Percentiles rank a stretch among this genome's conserved stretches.
These are phyloP conservation scores for Gerris buenoi DNA, from an alignment of 1,140 invertebrate genomes.

Conservation along the genomic window DNA sequence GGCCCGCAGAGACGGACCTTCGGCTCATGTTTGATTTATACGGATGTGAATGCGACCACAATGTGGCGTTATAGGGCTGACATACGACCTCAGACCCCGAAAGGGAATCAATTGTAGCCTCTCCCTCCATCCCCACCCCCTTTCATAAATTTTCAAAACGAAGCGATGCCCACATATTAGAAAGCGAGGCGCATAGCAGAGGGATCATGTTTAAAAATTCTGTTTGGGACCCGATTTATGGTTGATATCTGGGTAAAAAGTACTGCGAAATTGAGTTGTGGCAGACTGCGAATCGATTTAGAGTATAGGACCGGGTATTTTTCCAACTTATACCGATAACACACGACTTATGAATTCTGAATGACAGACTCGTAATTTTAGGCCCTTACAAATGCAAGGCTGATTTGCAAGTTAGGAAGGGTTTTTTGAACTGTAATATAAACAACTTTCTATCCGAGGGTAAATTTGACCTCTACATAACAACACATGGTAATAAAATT, in stretches of 20 bases:
- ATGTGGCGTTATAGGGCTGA: not conserved
- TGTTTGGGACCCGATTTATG: not conserved
- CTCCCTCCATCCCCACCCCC: not conserved
- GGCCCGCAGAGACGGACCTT: not conserved
- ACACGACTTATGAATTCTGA: no score
- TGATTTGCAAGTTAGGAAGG: no score
- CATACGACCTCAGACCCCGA: not conserved
- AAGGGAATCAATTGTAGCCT: not conserved
- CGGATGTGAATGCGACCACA: not conserved
- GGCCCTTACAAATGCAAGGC: no score
- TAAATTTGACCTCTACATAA: no score
- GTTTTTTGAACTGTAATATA: no score
- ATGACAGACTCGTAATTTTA: no score
- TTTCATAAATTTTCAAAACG: not conserved
- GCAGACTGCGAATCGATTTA: not conserved
- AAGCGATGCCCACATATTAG: not conserved
- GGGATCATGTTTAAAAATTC: not conserved
- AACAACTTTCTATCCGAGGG: no score
- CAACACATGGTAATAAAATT: no score
- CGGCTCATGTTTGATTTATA: not conserved
- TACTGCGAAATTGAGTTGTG: not conserved
- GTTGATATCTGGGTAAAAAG: not conserved
- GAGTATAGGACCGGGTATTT: not conserved
- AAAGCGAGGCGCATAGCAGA: not conserved
- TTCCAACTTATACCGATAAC: no score